Conservation (phyloP, 2,113 vertebrate genomes). For the Cardinalis cardinalis region DNA sequence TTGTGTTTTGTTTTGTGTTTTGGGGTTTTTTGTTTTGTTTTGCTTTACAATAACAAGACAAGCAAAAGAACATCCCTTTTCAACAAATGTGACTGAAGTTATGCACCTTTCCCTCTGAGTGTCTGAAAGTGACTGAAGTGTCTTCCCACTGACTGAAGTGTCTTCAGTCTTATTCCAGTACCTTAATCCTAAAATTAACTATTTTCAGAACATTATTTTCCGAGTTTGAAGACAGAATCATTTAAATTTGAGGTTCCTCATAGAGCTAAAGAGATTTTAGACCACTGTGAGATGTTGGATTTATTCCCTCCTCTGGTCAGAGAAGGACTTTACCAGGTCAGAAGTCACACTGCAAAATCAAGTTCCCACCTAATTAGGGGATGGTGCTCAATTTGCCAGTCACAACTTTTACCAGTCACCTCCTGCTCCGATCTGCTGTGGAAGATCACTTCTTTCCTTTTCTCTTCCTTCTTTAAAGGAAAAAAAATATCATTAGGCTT, state of each 20-base stretch:
- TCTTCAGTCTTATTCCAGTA: neutral
- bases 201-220: neutral
- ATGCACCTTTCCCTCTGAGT: neutral
- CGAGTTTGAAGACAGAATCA: neutral
- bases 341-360: neutral
- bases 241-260: neutral
- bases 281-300: neutral
- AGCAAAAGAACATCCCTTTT: neutral
- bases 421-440: neutral
- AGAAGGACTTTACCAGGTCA: neutral
- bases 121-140: too few relatives aligned
- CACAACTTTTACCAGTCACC: neutral
- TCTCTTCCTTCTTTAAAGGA: conserved; percentile 5
- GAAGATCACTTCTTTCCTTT: neutral
- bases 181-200: neutral
- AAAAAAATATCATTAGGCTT: conserved; percentile 38
- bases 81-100: neutral
- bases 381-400: neutral
- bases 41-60: neutral
- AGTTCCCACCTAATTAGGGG: neutral
- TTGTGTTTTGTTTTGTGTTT: neutral
- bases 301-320: neutral
- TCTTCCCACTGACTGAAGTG: neutral
- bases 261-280: neutral
- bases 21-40: neutral